Evolutionary conservation across 2,113 vertebrate species (phyloP).

Genomic region (Clupea harengus): DNA sequence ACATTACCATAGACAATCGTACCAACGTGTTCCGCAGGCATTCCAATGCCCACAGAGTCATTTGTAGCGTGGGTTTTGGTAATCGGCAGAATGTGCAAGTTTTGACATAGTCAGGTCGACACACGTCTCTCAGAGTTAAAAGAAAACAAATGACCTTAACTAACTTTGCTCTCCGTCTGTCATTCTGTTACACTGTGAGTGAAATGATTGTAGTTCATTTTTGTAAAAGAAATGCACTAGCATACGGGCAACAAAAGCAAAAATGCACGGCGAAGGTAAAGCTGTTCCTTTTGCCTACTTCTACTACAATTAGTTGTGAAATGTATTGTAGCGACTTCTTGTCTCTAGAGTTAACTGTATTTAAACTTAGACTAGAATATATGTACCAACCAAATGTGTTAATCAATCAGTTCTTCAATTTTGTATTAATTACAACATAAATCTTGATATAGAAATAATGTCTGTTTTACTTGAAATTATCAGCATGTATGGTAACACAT

Average conservation of each 20-base stretch:
- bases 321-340: no score
- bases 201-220: neutral
- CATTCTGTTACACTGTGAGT: neutral
- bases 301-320: neutral
- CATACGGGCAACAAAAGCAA: neutral
- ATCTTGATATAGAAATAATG: neutral
- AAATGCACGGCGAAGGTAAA: neutral
- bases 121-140: neutral
- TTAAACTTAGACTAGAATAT: no score
- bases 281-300: no score
- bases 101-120: conserved; percentile 11
- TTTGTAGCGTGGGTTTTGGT: neutral
- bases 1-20: neutral
- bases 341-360: no score
- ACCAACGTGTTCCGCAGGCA: neutral
- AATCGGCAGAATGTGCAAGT: conserved; percentile 8
- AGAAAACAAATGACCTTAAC: neutral
- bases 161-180: neutral
- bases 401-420: no score
- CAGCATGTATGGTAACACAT: neutral
- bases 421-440: neutral
- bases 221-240: neutral
- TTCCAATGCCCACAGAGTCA: neutral
- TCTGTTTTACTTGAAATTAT: neutral
- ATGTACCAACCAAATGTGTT: no score